Evolutionary conservation across 2,888 invertebrate species (phyloP), one percentile per base, ranked within the genome.

Genomic region (Pycnomerus fuliginosus): DNA sequence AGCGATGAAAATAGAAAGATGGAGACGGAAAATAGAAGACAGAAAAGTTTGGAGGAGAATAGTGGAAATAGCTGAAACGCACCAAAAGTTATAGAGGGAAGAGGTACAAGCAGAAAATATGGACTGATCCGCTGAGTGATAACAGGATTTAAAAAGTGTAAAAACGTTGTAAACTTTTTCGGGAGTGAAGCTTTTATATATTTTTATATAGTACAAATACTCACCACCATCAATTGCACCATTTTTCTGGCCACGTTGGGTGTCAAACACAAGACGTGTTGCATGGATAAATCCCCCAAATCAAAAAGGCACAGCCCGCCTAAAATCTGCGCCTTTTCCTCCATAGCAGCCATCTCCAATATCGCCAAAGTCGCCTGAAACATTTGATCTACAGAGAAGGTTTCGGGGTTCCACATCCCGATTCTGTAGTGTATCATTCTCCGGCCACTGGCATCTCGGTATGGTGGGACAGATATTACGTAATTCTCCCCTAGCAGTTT

Each of bases 221-320:
- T 69, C 71, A 87, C 87, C 75, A 84, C 85, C 69, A 86, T 76
- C 11, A 86, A 71, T 52, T 85, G 82, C 17, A 86, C 76, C 48
- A 85, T 80, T 68, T 79, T 84, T 2, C 79, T 74, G 0, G 85
- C 86, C 2, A 86, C 73, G 1, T 76, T 76, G 0, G 89, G 89
- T 3, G 87, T 87, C 48, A 88, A 73, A 52, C 86, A 80, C 78
- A 85, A 82, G 1, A 84, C 82, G 48, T 90, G 89, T 47, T 82
- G 78, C 52, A 87, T 76, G 1, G 82, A 77, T 30, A 89, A 76
- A 40, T 84, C 82, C 45, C 81, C 79, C 20, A 90, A 72, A 67
- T 90, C 90, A 55, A 90, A 88, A 40, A 90, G 75, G 4, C 82
- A 85, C 3, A 87, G 76, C 0, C 88, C 90, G 0, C 90, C 90